Evolutionary conservation across 2,888 invertebrate species (phyloP).

Genomic region (Agrotis segetum): DNA sequence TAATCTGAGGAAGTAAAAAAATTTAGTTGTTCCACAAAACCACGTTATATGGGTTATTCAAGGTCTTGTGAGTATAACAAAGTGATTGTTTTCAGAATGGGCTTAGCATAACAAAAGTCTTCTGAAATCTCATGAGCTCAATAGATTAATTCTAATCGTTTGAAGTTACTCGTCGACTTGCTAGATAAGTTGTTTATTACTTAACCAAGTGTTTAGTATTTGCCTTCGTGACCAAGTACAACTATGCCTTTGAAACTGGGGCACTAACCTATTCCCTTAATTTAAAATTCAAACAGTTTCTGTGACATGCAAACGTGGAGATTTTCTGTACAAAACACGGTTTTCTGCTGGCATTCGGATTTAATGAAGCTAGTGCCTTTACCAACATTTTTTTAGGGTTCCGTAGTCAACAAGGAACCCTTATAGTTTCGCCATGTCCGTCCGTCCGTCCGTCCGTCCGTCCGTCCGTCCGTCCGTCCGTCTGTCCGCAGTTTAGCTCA

Average conservation of each 20-base stretch:
- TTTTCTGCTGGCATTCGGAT: slow-evolving; percentile 60
- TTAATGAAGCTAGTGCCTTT: slow-evolving; percentile 48
- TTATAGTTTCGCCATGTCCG: too few species aligned
- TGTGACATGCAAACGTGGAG: slow-evolving; percentile 68
- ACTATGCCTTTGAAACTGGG: slow-evolving; percentile 74
- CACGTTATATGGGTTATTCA: slow-evolving; percentile 36
- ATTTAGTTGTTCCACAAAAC: slow-evolving; percentile 31
- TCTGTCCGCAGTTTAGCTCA: too few species aligned
- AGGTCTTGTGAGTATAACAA: slow-evolving; percentile 35
- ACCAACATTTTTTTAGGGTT: slow-evolving; percentile 12
- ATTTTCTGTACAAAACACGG: slow-evolving; percentile 67
- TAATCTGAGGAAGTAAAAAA: slow-evolving; percentile 30
- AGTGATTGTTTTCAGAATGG: slow-evolving; percentile 40
- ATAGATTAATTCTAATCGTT: slow-evolving; percentile 39
- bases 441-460: too few species aligned
- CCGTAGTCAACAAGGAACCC: too few species aligned
- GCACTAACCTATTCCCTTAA: slow-evolving; percentile 78
- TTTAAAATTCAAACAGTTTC: slow-evolving; percentile 77
- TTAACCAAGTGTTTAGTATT: slow-evolving; percentile 52
- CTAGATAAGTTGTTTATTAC: slow-evolving; percentile 52
- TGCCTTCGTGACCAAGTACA: slow-evolving; percentile 67
- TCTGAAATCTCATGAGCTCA: slow-evolving; percentile 46
- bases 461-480: too few species aligned
- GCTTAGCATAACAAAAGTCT: slow-evolving; percentile 42
- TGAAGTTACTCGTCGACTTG: slow-evolving; percentile 35